Percentiles rank a stretch among this genome's conserved stretches.
Evolutionary conservation across 2,113 vertebrate genomes (phyloP).

Genomic region (Oxyruncus cristatus): DNA sequence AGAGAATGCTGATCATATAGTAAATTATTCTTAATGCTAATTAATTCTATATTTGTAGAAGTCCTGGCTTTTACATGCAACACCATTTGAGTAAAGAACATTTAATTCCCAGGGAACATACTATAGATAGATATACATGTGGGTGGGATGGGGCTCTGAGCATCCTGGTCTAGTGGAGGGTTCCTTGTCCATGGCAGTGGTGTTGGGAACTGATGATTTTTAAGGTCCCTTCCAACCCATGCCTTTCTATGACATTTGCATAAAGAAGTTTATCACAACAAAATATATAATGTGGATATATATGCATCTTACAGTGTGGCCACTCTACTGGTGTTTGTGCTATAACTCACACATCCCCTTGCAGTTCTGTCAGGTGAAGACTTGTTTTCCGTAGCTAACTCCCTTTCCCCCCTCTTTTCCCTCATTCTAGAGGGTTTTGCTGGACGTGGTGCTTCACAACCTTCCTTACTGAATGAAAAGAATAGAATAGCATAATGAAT

Average conservation of each 20-base stretch:
- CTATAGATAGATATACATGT: neutral
- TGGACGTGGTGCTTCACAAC: neutral
- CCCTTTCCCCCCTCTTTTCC: rapidly evolving
- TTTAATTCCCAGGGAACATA: neutral
- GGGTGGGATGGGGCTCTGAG: neutral
- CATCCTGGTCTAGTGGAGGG: neutral
- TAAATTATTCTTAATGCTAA: neutral
- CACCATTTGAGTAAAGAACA: neutral
- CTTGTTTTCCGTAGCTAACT: neutral
- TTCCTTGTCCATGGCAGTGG: neutral
- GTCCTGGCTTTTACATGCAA: neutral
- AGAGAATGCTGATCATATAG: neutral
- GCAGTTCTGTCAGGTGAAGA: neutral
- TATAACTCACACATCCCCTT: neutral
- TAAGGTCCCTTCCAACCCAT: neutral
- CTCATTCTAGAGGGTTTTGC: neutral
- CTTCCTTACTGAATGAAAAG: neutral
- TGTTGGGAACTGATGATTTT: neutral
- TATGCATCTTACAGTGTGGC: rapidly evolving
- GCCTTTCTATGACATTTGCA: neutral
- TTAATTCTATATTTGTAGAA: neutral
- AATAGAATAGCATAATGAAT: neutral
- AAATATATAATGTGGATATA: neutral
- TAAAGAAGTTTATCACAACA: neutral
- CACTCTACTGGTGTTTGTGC: neutral